Conservation (phyloP, 2,888 invertebrate species). For the Escarpia spicata region DNA sequence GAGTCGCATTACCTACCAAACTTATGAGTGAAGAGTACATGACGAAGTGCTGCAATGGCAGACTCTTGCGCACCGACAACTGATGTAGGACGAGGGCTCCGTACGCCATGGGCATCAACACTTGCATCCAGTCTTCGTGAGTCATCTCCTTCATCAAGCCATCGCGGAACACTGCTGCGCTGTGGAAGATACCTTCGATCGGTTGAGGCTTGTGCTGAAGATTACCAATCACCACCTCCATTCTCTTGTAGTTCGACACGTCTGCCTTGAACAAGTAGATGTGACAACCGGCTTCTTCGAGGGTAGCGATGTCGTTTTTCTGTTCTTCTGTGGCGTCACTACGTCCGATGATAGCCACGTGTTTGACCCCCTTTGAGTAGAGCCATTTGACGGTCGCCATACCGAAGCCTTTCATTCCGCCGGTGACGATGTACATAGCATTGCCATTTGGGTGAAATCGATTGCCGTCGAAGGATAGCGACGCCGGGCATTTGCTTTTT, state of each 20-base stretch:
- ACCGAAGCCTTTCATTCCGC: background rate
- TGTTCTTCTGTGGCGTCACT: background rate
- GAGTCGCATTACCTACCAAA: background rate
- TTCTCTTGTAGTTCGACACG: background rate
- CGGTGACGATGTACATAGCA: conserved; percentile 1
- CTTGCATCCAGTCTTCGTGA: background rate
- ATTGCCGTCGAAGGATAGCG: background rate
- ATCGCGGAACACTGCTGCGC: background rate
- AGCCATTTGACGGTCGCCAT: background rate
- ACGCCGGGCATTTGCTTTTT: background rate
- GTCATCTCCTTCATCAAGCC: background rate
- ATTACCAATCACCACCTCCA: background rate
- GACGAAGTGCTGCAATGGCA: conserved; percentile 13
- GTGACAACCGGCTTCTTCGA: conserved; percentile 14
- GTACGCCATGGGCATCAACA: background rate
- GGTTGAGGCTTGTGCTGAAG: background rate
- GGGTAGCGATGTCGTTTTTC: background rate
- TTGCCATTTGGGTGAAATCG: background rate
- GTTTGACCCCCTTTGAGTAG: background rate
- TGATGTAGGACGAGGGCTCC: background rate
- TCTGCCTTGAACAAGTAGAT: background rate
- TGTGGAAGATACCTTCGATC: conserved; percentile 18
- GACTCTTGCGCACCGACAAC: background rate
- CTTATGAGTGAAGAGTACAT: background rate
- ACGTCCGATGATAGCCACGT: background rate